These are phyloP conservation scores for Stigmatopora argus DNA, from an alignment of 2,113 vertebrate species.

Conservation along the genomic window DNA sequence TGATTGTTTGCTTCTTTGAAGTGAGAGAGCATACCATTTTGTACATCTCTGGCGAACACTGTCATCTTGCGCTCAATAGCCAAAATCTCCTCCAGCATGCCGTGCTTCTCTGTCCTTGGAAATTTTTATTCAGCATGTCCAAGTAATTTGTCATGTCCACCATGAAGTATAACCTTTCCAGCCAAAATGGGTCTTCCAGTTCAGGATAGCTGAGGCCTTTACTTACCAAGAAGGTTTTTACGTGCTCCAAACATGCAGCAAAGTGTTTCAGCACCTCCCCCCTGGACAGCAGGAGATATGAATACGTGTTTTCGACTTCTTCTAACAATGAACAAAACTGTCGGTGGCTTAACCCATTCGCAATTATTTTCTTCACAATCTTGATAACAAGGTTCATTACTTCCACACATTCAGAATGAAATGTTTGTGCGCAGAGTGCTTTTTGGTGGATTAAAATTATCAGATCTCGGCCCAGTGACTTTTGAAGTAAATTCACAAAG, in stretches of 20 bases:
- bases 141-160: neutral
- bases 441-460: slow-evolving; percentile 30
- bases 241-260: neutral
- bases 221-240: neutral
- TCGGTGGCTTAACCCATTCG: neutral
- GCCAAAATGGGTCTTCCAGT: neutral
- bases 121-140: neutral
- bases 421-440: slow-evolving; percentile 12
- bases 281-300: neutral
- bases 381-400: neutral
- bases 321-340: neutral
- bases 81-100: slow-evolving; percentile 1
- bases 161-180: neutral
- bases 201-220: neutral
- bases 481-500: slow-evolving; percentile 34
- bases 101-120: neutral
- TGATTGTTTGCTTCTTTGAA: slow-evolving; percentile 27
- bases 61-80: slow-evolving; percentile 33
- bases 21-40: slow-evolving; percentile 30
- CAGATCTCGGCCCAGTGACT: slow-evolving; percentile 20
- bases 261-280: no score
- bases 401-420: neutral
- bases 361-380: neutral
- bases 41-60: slow-evolving; percentile 35
- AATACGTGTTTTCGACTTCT: neutral